A percentile compares a stretch with the other conserved stretches of the same genome.
Conservation (phyloP, 1,140 invertebrate species). For the Drosophila seguyi region DNA sequence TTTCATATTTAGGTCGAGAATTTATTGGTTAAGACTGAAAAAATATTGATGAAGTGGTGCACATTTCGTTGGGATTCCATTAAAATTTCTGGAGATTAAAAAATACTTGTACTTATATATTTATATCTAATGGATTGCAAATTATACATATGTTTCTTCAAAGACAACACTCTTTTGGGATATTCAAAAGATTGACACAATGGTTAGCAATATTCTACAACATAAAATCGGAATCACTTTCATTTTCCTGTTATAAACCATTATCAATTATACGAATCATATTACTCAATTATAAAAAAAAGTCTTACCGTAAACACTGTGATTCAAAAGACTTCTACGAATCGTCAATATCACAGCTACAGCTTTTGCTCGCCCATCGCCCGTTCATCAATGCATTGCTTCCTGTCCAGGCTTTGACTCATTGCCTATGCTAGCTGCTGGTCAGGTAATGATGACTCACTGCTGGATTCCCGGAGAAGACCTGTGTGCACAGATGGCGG, state of each 20-base stretch:
- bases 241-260: background rate
- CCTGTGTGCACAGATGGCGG: slow-evolving; percentile 31
- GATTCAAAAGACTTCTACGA: slow-evolving; percentile 15
- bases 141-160: background rate
- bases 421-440: slow-evolving; percentile 26
- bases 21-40: background rate
- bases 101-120: background rate
- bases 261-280: background rate
- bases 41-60: background rate
- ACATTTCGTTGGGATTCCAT: background rate
- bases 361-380: background rate
- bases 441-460: slow-evolving; percentile 53
- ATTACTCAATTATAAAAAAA: slow-evolving; percentile 1
- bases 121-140: background rate
- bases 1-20: background rate
- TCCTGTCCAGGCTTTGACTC: slow-evolving; percentile 36
- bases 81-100: background rate
- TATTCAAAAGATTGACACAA: background rate
- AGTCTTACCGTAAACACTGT: background rate
- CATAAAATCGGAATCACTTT: background rate
- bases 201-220: too few species aligned
- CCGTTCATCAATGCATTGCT: slow-evolving; percentile 29
- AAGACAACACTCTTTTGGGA: background rate
- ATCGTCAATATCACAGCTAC: slow-evolving; percentile 1
- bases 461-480: slow-evolving; percentile 40